Percentiles rank a stretch among this genome's conserved stretches.
phyloP scores from a whole-genome alignment of 2,797 vertebrate genomes.

The Spinus pinus region DNA sequence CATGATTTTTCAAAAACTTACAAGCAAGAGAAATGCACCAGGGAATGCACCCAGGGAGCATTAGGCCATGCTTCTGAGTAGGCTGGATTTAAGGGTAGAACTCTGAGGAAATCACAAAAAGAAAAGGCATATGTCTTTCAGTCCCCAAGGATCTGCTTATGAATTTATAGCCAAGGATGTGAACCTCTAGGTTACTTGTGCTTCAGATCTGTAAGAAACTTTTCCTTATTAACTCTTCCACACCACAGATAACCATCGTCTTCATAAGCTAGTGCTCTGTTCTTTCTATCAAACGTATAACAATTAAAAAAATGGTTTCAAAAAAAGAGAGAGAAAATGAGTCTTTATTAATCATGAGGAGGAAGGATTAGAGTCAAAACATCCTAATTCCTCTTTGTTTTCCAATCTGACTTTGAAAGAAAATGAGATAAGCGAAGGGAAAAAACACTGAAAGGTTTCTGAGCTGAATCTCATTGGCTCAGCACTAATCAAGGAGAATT shows the following conservation, averaged over 20 bases:
- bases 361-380: not conserved
- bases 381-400: not conserved
- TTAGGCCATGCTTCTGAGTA: conserved; percentile 1
- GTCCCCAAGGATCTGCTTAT: not conserved
- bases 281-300: not conserved
- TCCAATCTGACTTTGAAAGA: not conserved
- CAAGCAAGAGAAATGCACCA: not conserved
- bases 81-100: not conserved
- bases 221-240: not conserved
- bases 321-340: not conserved
- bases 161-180: not conserved
- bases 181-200: not conserved
- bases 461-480: not conserved
- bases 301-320: not conserved
- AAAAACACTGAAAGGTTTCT: not conserved
- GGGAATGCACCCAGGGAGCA: not conserved
- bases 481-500: not conserved
- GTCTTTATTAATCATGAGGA: not conserved
- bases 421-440: not conserved
- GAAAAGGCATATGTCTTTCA: conserved; percentile 5
- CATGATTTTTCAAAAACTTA: conserved; percentile 26
- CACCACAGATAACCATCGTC: not conserved
- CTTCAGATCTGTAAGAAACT: not conserved
- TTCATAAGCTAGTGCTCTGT: not conserved
- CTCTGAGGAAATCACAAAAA: conserved; percentile 8